Conservation (phyloP, 2,797 vertebrate species). For the Oceanodroma leucorhoa region DNA sequence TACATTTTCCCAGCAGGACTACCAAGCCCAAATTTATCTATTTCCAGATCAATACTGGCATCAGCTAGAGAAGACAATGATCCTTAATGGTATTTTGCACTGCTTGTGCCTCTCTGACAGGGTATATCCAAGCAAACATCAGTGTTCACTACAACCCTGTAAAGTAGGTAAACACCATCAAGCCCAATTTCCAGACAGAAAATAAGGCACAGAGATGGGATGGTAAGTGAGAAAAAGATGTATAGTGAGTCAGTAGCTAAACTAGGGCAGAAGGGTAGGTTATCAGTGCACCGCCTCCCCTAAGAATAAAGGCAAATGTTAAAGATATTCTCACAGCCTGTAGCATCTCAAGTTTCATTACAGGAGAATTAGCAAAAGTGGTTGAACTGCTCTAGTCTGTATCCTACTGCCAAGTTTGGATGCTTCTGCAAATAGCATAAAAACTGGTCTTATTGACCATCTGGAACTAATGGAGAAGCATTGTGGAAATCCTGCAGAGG, state of each 20-base stretch:
- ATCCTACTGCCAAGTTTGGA: neutral
- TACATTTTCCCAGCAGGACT: neutral
- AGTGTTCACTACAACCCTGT: neutral
- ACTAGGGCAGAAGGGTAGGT: neutral
- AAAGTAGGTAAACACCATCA: neutral
- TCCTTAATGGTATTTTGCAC: neutral
- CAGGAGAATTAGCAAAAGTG: neutral
- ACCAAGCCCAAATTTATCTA: neutral
- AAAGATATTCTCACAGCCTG: neutral
- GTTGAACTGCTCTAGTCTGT: neutral
- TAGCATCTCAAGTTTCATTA: neutral
- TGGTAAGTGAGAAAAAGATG: neutral
- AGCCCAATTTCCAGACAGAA: neutral
- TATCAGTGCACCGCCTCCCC: neutral
- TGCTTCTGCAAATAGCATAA: neutral
- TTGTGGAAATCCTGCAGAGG: neutral
- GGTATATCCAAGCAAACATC: neutral
- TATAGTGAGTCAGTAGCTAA: neutral
- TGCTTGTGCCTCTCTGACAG: neutral
- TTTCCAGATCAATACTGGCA: neutral
- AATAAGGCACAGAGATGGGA: neutral
- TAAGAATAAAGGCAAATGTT: neutral
- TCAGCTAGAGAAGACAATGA: neutral
- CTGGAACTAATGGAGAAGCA: constrained; percentile 16
- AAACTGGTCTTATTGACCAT: neutral